Conservation (phyloP, 2,888 invertebrate species). For the Zygogramma bicolorata region DNA sequence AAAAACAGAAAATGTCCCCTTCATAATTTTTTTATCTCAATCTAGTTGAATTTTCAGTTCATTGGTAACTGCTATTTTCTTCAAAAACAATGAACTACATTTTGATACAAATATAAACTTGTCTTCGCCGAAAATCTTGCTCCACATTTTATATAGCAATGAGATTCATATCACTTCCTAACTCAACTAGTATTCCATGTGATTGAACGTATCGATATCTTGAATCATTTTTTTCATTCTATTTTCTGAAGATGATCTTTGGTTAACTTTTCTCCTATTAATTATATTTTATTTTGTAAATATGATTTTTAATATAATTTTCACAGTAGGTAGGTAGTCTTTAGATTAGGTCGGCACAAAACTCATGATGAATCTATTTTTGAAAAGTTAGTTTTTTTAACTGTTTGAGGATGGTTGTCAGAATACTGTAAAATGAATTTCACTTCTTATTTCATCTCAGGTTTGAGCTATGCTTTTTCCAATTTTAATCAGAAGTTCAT, state of each 20-base stretch:
- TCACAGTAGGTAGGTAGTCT: constrained; percentile 41
- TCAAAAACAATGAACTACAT: too few species aligned
- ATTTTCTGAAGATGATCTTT: background rate
- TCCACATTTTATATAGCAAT: too few species aligned
- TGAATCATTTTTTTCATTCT: background rate
- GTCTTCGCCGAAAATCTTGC: too few species aligned
- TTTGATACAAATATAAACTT: too few species aligned
- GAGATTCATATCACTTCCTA: too few species aligned
- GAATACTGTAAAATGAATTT: constrained; percentile 23
- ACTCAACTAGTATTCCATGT: too few species aligned
- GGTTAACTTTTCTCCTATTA: background rate
- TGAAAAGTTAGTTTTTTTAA: constrained; percentile 62
- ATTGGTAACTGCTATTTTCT: too few species aligned
- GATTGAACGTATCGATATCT: background rate
- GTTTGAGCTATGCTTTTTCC: too few species aligned
- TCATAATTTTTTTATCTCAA: background rate
- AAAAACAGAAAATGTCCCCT: background rate
- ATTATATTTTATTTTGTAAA: constrained; percentile 40
- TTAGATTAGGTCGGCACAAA: constrained; percentile 35
- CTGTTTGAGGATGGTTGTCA: constrained; percentile 29
- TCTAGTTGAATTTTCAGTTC: background rate
- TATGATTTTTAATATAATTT: constrained; percentile 42
- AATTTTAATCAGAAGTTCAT: too few species aligned
- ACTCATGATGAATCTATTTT: constrained; percentile 58
- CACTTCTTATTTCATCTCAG: too few species aligned